Base-by-base conservation (phyloP, 2,113 vertebrate genomes). In the Gobiocypris rarus region DNA sequence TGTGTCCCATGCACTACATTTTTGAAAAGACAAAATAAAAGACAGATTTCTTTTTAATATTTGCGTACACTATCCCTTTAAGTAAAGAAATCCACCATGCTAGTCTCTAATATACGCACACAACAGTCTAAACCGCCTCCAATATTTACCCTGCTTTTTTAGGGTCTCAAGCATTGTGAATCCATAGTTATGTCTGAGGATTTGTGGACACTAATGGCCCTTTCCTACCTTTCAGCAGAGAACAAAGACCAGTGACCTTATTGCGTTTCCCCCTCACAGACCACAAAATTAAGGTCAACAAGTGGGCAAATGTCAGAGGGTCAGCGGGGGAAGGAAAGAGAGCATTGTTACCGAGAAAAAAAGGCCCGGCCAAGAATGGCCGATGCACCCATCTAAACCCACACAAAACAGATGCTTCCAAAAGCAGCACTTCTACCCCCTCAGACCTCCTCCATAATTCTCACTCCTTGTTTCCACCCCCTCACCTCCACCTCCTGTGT, bases 221-320 rank as follows among this genome's bases (percentile, higher is more conserved):
- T 87, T 84, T 89, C 77, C 54, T 73, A 76, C 77, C 84, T 81
- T 84, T 81, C 75, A 54, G 45, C 31, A 22, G 2, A 34, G 67
- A 83, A 88, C 86, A 88, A 89, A 89, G 77, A 71, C 59, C 15
- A 65, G 34, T 50, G 87, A 81, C 78, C 80, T 41, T 82, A 61
- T 83, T 85, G 87, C 80, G 77, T 81, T 87, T 88, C 87, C 85
- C 50, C 83, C 89, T 87, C 86, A 87, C 86, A 81, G 71, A 84
- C 83, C 89, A 85, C 88, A 86, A 90, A 91, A 54, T 0, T 10
- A 75, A 78, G 91, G 92, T 89, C 92, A 92, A 88, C 88, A 91
- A 92, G 90, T 91, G 92, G 91, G 88, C 86, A 81, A 85, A 78
- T 92, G 90, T 89, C 90, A 89, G 84, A 38, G 65, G 87, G 87